phyloP scores from a whole-genome alignment of 2,797 vertebrate genomes.

The Ptychadena robeensis region DNA sequence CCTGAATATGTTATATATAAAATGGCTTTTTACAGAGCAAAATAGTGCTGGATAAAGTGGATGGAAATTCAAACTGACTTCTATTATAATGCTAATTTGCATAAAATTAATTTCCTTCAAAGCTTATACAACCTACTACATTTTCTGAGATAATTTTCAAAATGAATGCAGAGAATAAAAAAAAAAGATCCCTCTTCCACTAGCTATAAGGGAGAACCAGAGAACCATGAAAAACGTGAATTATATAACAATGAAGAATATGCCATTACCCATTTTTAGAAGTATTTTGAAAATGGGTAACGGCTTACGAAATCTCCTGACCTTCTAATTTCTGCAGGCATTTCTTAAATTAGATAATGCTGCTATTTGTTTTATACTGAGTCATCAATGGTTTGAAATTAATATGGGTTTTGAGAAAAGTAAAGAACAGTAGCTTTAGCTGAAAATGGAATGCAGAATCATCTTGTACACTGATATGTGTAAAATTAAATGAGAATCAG shows the following conservation, averaged over 20 bases:
- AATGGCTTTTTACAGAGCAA: constrained; percentile 1
- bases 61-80: constrained; percentile 34
- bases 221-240: constrained; percentile 22
- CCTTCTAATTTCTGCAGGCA: constrained; percentile 50
- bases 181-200: constrained; percentile 27
- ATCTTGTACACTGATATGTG: constrained; percentile 35
- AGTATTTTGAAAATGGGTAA: constrained; percentile 13
- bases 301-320: constrained; percentile 23
- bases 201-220: constrained; percentile 34
- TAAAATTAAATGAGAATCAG: constrained; percentile 38
- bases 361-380: constrained; percentile 58
- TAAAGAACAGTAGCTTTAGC: constrained; percentile 52
- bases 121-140: constrained; percentile 32
- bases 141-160: constrained; percentile 13
- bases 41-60: constrained; percentile 33
- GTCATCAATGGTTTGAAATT: constrained; percentile 53
- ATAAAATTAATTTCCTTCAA: constrained; percentile 47
- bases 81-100: constrained; percentile 41
- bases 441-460: constrained; percentile 50
- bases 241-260: constrained; percentile 21
- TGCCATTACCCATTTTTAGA: constrained; percentile 4
- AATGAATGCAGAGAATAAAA: constrained; percentile 12
- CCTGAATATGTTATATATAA: not conserved
- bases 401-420: constrained; percentile 39
- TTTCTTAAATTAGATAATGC: constrained; percentile 50